Percentiles rank a stretch among this genome's conserved stretches.
Evolutionary conservation across 2,113 vertebrate genomes (phyloP).

Genomic region (Apaloderma vittatum): DNA sequence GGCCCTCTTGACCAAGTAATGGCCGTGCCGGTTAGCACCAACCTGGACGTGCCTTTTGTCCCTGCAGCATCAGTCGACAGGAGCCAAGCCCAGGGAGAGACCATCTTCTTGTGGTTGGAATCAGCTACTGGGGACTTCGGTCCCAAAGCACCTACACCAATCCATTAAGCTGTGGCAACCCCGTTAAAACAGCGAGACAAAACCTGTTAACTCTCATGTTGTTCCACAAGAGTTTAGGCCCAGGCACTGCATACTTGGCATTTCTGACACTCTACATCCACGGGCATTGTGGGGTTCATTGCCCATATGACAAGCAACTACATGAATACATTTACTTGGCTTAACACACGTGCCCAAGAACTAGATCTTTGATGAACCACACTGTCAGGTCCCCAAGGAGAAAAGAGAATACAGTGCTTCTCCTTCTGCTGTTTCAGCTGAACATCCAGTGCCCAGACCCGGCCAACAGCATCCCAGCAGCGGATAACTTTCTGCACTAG

Average conservation of each 20-base stretch:
- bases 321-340: not conserved
- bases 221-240: not conserved
- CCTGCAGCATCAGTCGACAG: no score
- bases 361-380: not conserved
- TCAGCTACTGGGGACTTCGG: not conserved
- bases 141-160: not conserved
- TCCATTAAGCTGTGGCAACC: not conserved
- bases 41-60: not conserved
- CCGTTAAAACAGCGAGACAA: not conserved
- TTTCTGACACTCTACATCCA: not conserved
- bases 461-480: not conserved
- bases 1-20: not conserved
- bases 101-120: not conserved
- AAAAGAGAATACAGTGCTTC: not conserved
- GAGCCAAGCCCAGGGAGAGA: not conserved
- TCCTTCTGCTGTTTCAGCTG: not conserved
- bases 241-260: not conserved
- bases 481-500: not conserved
- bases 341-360: not conserved
- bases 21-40: not conserved
- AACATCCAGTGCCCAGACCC: not conserved
- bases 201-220: fast-evolving
- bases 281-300: not conserved
- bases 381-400: not conserved
- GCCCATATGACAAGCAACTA: not conserved